A percentile compares a stretch with the other conserved stretches of the same genome.
Evolutionary conservation across 2,888 invertebrate genomes (phyloP).

Genomic region (Nineta flava): DNA sequence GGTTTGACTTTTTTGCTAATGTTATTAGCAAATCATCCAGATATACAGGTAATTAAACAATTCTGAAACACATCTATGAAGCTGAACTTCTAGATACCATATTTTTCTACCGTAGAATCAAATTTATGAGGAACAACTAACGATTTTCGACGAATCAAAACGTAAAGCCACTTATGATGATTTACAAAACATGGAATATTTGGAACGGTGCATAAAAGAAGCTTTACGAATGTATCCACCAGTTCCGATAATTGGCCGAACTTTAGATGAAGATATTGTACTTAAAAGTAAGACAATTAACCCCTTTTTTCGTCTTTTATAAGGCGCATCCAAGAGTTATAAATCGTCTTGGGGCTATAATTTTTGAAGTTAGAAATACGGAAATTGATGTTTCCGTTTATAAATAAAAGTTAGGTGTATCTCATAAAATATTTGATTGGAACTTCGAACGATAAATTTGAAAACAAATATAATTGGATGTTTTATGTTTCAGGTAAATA

Average conservation of each 20-base stretch:
- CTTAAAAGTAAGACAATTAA: background rate
- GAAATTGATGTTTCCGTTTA: too few relatives aligned
- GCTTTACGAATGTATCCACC: slow-evolving; percentile 2
- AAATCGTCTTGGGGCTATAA: too few relatives aligned
- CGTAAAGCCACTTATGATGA: slow-evolving; percentile 3
- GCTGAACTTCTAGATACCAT: background rate
- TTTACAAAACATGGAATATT: slow-evolving; percentile 4
- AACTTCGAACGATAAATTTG: background rate
- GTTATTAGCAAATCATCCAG: slow-evolving; percentile 1
- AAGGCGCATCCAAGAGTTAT: too few relatives aligned
- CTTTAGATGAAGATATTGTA: background rate
- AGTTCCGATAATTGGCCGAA: slow-evolving; percentile 1
- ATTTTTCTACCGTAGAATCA: background rate
- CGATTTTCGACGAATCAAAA: background rate
- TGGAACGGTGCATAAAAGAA: slow-evolving; percentile 5
- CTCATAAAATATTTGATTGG: background rate
- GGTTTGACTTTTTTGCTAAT: background rate
- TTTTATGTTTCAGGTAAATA: slow-evolving; percentile 1
- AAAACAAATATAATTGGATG: background rate
- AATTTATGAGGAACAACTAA: slow-evolving; percentile 5
- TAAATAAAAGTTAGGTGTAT: background rate
- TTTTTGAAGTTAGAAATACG: too few relatives aligned
- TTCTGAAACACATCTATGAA: background rate
- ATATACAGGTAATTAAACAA: background rate
- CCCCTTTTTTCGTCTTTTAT: too few relatives aligned